Percentiles rank a stretch among this genome's conserved stretches.
Evolutionary conservation across 64 coral and sea anemone species (phyloP).

Genomic region (Trachythela sp.): DNA sequence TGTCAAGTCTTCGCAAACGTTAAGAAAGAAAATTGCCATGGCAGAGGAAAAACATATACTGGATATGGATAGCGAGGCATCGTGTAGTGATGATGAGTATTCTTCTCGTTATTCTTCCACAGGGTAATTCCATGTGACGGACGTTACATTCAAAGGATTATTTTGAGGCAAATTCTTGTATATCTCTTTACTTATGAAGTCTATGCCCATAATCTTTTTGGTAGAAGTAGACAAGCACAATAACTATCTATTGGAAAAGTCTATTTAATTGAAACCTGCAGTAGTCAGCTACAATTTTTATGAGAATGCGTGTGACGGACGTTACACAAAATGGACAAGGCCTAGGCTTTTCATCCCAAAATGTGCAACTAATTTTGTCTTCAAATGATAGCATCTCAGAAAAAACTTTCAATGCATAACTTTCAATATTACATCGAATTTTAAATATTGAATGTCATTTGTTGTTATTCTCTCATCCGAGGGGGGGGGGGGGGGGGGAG

Average conservation of each 20-base stretch:
- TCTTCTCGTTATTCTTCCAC: too few species aligned
- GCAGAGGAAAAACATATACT: background rate
- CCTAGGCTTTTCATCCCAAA: background rate
- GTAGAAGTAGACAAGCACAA: background rate
- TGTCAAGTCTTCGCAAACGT: background rate
- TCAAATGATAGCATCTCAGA: background rate
- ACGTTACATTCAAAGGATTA: background rate
- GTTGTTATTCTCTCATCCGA: background rate
- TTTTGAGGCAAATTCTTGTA: background rate
- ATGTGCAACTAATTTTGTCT: background rate
- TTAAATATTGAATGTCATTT: background rate
- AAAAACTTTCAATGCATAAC: background rate
- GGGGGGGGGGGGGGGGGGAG: too few species aligned
- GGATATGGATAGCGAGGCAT: too few species aligned
- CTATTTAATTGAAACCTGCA: background rate
- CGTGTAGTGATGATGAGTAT: too few species aligned
- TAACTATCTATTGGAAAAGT: slow-evolving; percentile 1
- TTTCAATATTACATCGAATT: background rate
- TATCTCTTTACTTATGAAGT: background rate
- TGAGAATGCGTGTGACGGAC: background rate
- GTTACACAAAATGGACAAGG: slow-evolving; percentile 7
- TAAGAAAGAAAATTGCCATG: background rate
- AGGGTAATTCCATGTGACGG: background rate
- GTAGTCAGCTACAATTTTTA: background rate
- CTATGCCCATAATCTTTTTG: background rate